Evolutionary conservation across 2,113 vertebrate genomes (phyloP), one percentile per base, ranked within the genome.

Genomic region (Fukomys damarensis): DNA sequence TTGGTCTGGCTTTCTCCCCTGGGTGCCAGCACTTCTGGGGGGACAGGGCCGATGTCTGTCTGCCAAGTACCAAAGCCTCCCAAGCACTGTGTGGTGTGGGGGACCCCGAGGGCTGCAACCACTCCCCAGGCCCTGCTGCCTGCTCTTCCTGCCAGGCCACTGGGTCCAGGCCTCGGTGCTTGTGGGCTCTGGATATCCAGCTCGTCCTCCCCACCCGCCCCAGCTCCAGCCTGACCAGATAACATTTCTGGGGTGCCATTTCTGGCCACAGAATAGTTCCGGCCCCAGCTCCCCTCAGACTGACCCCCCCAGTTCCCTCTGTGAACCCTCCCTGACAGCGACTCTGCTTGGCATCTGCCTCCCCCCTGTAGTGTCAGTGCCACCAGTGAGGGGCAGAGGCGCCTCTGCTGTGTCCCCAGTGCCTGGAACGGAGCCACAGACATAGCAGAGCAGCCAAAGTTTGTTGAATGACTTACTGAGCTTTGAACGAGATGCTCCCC

Each of bases 331-430:
- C 0, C 19, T 7, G 2, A 1, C 7, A 54, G 41, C 22, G 1
- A 19, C 12, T 41, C 46, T 38, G 14, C 52, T 54, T 19, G 1
- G 41, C 0, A n/a, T 4, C 56, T 3, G 41, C 65, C 14, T 13
- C 35, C 22, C 22, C 16, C 0, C 0, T 2, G 68, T 13, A 7
- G 5, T 5, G 61, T 65, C 52, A 11, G 58, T 10, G 6, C 46
- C 35, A 17, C 22, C 20, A 35, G 12, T 30, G 43, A 0, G 8
- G 30, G 32, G 49, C 2, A 9, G 65, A 0, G 1, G 46, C n/a
- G 1, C 19, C 32, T 66, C 41, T 7, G 56, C 41, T 11, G 1
- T 2, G 1, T 30, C 41, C 5, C 43, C 9, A 0, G 2, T 3
- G 59, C n/a, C 66, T 24, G 26, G 32, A 30, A 4, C 43, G 9